Percentiles rank a stretch among this genome's conserved stretches.
Evolutionary conservation across 2,113 vertebrate genomes (phyloP).

Genomic region (Romanogobio albipinnatus): DNA sequence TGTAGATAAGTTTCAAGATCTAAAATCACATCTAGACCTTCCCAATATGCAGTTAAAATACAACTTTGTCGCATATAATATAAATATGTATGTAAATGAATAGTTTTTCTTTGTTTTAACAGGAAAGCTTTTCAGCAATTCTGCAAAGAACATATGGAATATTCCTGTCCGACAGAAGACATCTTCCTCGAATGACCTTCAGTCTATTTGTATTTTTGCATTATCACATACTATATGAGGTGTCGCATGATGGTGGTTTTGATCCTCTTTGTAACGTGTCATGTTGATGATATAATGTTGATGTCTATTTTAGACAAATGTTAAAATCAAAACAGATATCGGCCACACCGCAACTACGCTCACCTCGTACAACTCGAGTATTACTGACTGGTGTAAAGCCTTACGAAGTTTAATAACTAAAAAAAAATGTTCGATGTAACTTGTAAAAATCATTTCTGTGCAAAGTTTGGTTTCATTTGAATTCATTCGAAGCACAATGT

Average conservation of each 20-base stretch:
- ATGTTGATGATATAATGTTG: slow-evolving; percentile 46
- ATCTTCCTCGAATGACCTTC: slow-evolving; percentile 93
- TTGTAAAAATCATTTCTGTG: slow-evolving; percentile 2
- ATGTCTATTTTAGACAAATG: slow-evolving; percentile 55
- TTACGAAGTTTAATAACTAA: slow-evolving; percentile 22
- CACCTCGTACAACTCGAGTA: slow-evolving; percentile 6
- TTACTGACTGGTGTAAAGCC: slow-evolving; percentile 42
- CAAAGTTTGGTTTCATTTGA: slow-evolving; percentile 12
- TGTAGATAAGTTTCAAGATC: neutral
- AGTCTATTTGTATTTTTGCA: slow-evolving; percentile 38
- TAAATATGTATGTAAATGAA: neutral
- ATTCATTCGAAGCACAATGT: slow-evolving; percentile 45
- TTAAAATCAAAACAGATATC: slow-evolving; percentile 29
- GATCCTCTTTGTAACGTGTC: slow-evolving; percentile 57
- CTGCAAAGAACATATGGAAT: slow-evolving; percentile 95
- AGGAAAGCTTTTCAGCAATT: slow-evolving; percentile 97
- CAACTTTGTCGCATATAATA: neutral
- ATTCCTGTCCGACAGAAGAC: slow-evolving; percentile 97
- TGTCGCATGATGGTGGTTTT: slow-evolving; percentile 72
- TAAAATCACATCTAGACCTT: neutral
- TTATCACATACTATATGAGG: slow-evolving; percentile 51
- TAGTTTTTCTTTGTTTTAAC: slow-evolving; percentile 37
- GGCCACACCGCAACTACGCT: slow-evolving; percentile 33
- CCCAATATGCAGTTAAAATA: neutral
- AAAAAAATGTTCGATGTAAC: slow-evolving; percentile 13